Percentiles rank a stretch among this genome's conserved stretches.
Conservation (phyloP, 1,140 invertebrate species). For the Aphidius gifuensis region DNA sequence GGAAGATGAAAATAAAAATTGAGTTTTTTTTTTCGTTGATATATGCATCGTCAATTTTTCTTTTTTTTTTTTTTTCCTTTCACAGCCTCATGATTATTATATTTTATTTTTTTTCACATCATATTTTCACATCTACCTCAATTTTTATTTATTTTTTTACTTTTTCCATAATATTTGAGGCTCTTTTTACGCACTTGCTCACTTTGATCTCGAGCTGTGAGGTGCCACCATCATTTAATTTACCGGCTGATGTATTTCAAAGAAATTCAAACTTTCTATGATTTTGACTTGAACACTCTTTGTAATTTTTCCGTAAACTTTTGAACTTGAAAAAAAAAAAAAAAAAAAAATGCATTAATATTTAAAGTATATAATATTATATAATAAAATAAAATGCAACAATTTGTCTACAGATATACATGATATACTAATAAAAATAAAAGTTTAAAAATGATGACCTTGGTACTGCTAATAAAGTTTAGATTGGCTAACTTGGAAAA, state of each 20-base stretch:
- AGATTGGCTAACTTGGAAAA: no score
- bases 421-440: no score
- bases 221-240: slow-evolving; percentile 42
- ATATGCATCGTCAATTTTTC: not conserved
- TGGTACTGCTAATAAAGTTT: no score
- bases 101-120: slow-evolving; percentile 4
- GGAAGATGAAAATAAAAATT: slow-evolving; percentile 36
- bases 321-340: not conserved
- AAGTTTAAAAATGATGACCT: no score
- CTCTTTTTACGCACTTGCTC: slow-evolving; percentile 9
- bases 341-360: no score
- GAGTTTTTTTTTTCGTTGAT: no score
- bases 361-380: no score
- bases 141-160: slow-evolving; percentile 13
- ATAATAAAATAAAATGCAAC: no score
- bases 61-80: slow-evolving; percentile 1
- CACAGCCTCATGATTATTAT: not conserved
- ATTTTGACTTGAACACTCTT: not conserved
- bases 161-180: slow-evolving; percentile 1
- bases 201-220: slow-evolving; percentile 43
- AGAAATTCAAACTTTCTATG: slow-evolving; percentile 31
- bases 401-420: no score
- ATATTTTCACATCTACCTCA: slow-evolving; percentile 15
- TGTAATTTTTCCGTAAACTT: no score
- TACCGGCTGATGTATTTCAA: slow-evolving; percentile 42